These are phyloP conservation scores for Drymonia ruficornis DNA, from an alignment of 2,888 invertebrate species.

Conservation along the genomic window DNA sequence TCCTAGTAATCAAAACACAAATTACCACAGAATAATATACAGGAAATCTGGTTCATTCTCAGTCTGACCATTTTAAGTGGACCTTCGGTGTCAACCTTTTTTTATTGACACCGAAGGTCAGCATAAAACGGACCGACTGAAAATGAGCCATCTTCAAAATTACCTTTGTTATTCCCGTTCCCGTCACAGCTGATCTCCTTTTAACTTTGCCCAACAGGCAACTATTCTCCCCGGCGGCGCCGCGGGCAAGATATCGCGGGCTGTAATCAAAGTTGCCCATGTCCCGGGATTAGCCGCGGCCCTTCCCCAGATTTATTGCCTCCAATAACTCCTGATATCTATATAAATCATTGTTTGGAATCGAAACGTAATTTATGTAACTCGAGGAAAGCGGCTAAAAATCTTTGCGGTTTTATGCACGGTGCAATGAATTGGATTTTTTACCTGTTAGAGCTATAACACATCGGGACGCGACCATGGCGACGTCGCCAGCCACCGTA, in stretches of 20 bases:
- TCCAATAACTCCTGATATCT: constrained; percentile 4
- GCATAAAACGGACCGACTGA: no score
- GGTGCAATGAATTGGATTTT: no score
- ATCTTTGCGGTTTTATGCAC: background rate
- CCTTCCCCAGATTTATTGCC: constrained; percentile 25
- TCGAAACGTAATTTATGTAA: constrained; percentile 2
- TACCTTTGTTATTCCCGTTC: background rate
- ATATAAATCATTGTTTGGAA: constrained; percentile 4
- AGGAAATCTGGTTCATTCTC: no score
- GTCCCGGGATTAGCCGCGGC: constrained; percentile 19
- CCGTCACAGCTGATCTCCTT: background rate
- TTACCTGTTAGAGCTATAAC: no score
- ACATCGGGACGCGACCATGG: no score
- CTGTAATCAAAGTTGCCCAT: constrained; percentile 32
- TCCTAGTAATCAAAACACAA: background rate
- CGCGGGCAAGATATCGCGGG: constrained; percentile 22
- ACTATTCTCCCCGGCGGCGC: background rate
- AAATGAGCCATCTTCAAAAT: background rate
- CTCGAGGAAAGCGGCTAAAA: background rate
- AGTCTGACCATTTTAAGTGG: no score
- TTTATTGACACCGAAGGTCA: no score
- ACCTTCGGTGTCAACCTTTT: no score
- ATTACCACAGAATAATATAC: no score
- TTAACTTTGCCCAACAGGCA: background rate
- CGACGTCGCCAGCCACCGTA: no score